Percentiles rank a stretch among this genome's conserved stretches.
phyloP scores from a whole-genome alignment of 2,797 vertebrate genomes.

The Saguinus oedipus region DNA sequence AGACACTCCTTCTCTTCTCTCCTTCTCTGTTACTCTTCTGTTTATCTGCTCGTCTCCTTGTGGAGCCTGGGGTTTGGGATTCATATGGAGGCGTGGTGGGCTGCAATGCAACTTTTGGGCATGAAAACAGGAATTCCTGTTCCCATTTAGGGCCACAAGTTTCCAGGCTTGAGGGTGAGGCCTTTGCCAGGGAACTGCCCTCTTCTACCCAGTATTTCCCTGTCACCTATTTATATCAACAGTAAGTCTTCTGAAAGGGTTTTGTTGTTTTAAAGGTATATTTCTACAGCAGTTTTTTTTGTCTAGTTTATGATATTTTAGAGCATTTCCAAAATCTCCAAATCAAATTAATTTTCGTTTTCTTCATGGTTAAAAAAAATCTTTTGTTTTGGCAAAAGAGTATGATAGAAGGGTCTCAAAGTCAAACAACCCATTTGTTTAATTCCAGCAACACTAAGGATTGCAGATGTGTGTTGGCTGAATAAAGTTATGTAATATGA shows the following conservation, averaged over 20 bases:
- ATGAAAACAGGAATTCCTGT: too few species aligned
- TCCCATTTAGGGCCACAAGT: too few species aligned
- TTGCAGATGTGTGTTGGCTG: not conserved
- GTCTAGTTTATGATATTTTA: not conserved
- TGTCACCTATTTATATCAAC: too few species aligned
- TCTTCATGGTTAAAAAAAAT: not conserved
- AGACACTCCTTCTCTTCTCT: not conserved
- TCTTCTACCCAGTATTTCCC: too few species aligned
- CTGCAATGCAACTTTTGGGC: too few species aligned
- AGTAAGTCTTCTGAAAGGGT: not conserved
- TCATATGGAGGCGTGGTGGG: too few species aligned
- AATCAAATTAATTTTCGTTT: constrained; percentile 28
- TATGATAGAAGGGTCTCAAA: not conserved
- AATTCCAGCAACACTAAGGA: not conserved
- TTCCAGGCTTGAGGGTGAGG: too few species aligned
- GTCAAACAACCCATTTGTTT: not conserved
- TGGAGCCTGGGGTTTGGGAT: not conserved
- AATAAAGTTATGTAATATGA: not conserved
- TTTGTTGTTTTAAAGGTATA: not conserved
- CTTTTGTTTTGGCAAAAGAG: not conserved
- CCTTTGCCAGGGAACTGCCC: too few species aligned
- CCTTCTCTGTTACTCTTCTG: not conserved
- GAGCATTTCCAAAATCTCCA: not conserved
- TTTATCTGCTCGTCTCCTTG: not conserved
- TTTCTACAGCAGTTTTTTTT: not conserved